phyloP scores from a whole-genome alignment of 1,140 invertebrate species.

The Manduca sexta region DNA sequence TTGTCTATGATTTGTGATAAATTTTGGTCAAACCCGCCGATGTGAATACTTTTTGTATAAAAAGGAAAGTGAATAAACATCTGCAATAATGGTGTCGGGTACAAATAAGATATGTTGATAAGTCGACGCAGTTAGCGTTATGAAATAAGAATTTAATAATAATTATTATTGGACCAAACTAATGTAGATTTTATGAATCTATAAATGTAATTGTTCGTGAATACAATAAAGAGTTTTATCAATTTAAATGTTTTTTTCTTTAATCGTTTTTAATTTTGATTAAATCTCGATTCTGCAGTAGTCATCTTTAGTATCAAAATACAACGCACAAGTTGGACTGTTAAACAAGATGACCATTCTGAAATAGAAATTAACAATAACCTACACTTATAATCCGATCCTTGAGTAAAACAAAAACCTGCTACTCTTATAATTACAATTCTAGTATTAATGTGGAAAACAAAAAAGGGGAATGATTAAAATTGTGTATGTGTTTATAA shows the following conservation, averaged over 20 bases:
- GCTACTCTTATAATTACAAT: too few species aligned
- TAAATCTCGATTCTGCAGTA: too few species aligned
- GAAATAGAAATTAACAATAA: too few species aligned
- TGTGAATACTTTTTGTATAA: slow-evolving; percentile 36
- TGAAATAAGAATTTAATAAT: slow-evolving; percentile 21
- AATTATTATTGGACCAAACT: slow-evolving; percentile 56
- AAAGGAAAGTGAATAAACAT: slow-evolving; percentile 9
- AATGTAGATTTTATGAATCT: slow-evolving; percentile 59
- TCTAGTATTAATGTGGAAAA: too few species aligned
- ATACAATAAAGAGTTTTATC: slow-evolving; percentile 48
- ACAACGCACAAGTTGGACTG: too few species aligned
- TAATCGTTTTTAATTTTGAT: slow-evolving; percentile 6
- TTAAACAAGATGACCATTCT: too few species aligned
- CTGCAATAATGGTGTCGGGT: slow-evolving; percentile 44
- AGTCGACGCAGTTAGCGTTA: slow-evolving; percentile 53
- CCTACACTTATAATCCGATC: too few species aligned
- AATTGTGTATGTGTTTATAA: too few species aligned
- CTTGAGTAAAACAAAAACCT: too few species aligned
- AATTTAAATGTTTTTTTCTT: slow-evolving; percentile 33
- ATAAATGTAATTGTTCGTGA: slow-evolving; percentile 26
- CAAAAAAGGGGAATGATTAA: too few species aligned
- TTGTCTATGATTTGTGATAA: slow-evolving; percentile 26
- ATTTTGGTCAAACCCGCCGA: slow-evolving; percentile 35
- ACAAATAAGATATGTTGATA: slow-evolving; percentile 9
- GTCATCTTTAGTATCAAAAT: too few species aligned